Evolutionary conservation across 2,888 invertebrate genomes (phyloP), one percentile per base, ranked within the genome.

Genomic region (Cantharis rustica): DNA sequence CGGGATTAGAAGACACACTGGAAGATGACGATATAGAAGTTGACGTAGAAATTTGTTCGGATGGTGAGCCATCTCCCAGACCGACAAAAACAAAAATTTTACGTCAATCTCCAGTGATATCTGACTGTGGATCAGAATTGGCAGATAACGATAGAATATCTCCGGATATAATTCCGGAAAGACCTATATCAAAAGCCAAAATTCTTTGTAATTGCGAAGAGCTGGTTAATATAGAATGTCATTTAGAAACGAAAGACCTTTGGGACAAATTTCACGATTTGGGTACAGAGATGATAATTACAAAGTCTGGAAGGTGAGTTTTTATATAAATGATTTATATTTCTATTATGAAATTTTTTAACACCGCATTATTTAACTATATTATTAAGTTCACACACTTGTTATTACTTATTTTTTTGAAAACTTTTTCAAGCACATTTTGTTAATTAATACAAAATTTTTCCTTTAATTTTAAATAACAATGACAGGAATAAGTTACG

Each of bases 221-320:
- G 85, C 87, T 93, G 68, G 87, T 90, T 69, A 89, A 88, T 84
- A 91, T 93, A 76, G 91, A 93, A 82, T 95, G 95, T 85, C 92
- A 93, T 81, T 90, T 95, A 82, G 95, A 95, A 88, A 95, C 94
- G 79, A 94, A 94, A 87, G 95, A 95, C 79, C 89, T 95, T 76
- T 95, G 95, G 95, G 93, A 94, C 87, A 94, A 95, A 87, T 95
- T 95, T 88, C 91, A 92, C 86, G 92, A 92, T 83, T 90, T 95
- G 76, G 94, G 94, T 26, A 95, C 95, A 1, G 95, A 95, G 89
- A 95, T 95, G 95, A 95, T 95, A 88, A 95, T 95, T 88, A 95
- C 95, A 11, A 95, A 95, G 88, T 94, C 94, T 77, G 95, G 95
- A 86, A 91, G 95, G 94, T 94, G 86, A 89, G 91, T 83, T 10